These are phyloP conservation scores for Lycia hirtaria DNA, from an alignment of 2,888 invertebrate genomes.

Conservation along the genomic window DNA sequence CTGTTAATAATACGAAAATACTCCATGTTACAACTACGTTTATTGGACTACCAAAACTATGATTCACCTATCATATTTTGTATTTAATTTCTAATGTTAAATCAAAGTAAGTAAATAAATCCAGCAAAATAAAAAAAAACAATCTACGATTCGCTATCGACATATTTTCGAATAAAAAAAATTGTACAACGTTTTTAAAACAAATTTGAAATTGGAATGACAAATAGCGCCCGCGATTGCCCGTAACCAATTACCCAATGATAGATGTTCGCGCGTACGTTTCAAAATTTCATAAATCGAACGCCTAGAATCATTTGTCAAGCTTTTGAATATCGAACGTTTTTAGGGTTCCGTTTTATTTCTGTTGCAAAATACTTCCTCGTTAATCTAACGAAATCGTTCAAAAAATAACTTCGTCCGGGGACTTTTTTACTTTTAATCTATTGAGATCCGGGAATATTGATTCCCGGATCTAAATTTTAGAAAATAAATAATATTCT, in stretches of 20 bases:
- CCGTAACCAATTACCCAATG: conserved; percentile 75
- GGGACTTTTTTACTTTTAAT: too few species aligned
- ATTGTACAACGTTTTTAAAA: conserved; percentile 31
- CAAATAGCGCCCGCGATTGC: conserved; percentile 71
- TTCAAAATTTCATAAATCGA: conserved; percentile 60
- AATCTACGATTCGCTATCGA: neutral
- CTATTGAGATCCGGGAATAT: too few species aligned
- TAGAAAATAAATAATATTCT: too few species aligned
- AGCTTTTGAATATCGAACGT: conserved; percentile 64
- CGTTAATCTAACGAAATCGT: too few species aligned
- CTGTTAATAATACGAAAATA: too few species aligned
- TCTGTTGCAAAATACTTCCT: neutral
- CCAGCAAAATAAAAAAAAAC: neutral
- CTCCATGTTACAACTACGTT: too few species aligned
- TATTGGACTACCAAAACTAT: too few species aligned
- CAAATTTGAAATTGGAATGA: conserved; percentile 61
- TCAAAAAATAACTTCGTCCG: too few species aligned
- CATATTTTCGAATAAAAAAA: conserved; percentile 29
- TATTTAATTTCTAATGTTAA: conserved; percentile 10
- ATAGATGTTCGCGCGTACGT: conserved; percentile 63
- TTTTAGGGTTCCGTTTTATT: conserved; percentile 39
- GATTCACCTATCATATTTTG: too few species aligned
- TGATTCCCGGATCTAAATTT: too few species aligned
- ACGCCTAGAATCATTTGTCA: conserved; percentile 72
- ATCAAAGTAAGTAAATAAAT: too few species aligned